phyloP scores from a whole-genome alignment of 2,113 vertebrate species.

The Rafetus swinhoei region DNA sequence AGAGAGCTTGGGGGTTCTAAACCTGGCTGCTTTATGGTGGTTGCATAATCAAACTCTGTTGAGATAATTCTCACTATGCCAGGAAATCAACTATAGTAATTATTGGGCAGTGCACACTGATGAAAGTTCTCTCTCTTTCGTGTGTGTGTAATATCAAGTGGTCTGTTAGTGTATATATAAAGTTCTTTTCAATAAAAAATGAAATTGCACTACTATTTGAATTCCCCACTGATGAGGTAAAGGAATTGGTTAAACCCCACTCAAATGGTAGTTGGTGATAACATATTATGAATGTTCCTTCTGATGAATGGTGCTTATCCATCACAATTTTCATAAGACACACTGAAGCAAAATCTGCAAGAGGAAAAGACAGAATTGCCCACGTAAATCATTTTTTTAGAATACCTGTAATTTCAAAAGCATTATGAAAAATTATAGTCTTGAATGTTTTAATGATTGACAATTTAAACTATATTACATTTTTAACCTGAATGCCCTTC shows the following conservation, averaged over 20 bases:
- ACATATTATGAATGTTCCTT: slow-evolving; percentile 64
- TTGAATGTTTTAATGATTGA: slow-evolving; percentile 30
- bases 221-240: slow-evolving; percentile 33
- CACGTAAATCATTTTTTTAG: slow-evolving; percentile 43
- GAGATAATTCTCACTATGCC: background rate
- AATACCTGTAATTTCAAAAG: slow-evolving; percentile 41
- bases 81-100: background rate
- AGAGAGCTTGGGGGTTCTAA: background rate
- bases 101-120: background rate
- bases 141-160: background rate
- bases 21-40: background rate
- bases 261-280: slow-evolving; percentile 58
- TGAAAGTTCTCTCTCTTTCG: background rate
- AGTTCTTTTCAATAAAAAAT: background rate
- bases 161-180: background rate
- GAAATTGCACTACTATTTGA: background rate
- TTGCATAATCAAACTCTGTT: background rate
- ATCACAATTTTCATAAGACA: slow-evolving; percentile 42
- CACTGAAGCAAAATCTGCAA: slow-evolving; percentile 38
- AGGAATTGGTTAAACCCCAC: slow-evolving; percentile 49
- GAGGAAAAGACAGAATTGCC: slow-evolving; percentile 10
- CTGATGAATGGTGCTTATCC: slow-evolving; percentile 44
- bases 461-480: background rate
- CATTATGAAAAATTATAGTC: slow-evolving; percentile 38
- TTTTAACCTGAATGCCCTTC: slow-evolving; percentile 34